Evolutionary conservation across 2,888 invertebrate genomes (phyloP).

Genomic region (Sinotaia quadrata): DNA sequence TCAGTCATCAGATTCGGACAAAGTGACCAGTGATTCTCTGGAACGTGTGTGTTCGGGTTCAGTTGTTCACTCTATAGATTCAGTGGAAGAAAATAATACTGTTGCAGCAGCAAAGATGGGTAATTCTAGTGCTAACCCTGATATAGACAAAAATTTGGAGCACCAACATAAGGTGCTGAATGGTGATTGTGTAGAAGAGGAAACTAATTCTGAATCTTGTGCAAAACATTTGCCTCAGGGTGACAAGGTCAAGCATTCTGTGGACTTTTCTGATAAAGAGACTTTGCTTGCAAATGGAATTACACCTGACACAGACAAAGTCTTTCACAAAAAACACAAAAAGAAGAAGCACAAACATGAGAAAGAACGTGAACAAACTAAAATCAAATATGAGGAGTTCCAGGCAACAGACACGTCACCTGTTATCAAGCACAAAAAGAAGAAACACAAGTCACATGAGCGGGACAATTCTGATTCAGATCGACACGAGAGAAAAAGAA

Average conservation of each 20-base stretch:
- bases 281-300: constrained; percentile 34
- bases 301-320: constrained; percentile 29
- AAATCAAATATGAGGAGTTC: neutral
- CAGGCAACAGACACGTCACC: neutral
- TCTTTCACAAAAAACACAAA: constrained; percentile 45
- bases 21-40: too few relatives aligned
- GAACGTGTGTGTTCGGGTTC: too few relatives aligned
- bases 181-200: too few relatives aligned
- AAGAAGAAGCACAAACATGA: constrained; percentile 56
- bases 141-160: too few relatives aligned
- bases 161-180: too few relatives aligned
- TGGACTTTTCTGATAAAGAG: constrained; percentile 37
- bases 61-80: too few relatives aligned
- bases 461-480: constrained; percentile 33
- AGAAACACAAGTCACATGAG: constrained; percentile 44
- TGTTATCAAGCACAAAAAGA: constrained; percentile 39
- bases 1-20: neutral
- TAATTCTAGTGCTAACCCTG: too few relatives aligned
- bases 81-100: too few relatives aligned
- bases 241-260: neutral
- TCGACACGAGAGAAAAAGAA: constrained; percentile 35
- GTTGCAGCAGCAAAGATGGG: too few relatives aligned
- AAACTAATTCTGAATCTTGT: neutral
- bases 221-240: neutral
- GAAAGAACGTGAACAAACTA: constrained; percentile 24